phyloP scores from a whole-genome alignment of 2,113 vertebrate genomes.

The Salvator merianae region DNA sequence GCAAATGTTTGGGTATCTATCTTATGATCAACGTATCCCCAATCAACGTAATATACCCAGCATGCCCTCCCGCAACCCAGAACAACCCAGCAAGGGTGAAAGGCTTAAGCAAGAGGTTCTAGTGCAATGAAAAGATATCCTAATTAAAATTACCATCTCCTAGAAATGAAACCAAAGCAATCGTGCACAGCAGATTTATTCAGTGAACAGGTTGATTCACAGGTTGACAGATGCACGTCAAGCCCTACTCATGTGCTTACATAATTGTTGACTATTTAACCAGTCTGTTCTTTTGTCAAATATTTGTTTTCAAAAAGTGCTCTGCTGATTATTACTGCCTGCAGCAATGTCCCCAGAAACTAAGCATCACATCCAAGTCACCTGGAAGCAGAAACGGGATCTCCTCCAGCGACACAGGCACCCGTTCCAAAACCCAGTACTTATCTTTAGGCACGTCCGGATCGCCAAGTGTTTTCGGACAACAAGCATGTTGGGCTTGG shows the following conservation, averaged over 20 bases:
- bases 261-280: constrained; percentile 74
- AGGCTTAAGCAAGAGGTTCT: constrained; percentile 30
- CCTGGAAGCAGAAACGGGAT: constrained; percentile 52
- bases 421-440: not conserved
- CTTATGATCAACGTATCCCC: constrained; percentile 18
- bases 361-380: constrained; percentile 42
- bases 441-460: not conserved
- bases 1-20: constrained; percentile 56
- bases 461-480: no score
- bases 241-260: constrained; percentile 70
- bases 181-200: constrained; percentile 73
- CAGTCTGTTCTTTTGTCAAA: constrained; percentile 74
- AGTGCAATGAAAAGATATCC: constrained; percentile 12
- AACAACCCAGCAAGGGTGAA: not conserved
- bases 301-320: constrained; percentile 73
- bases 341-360: constrained; percentile 48
- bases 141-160: constrained; percentile 19
- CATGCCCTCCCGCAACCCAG: constrained; percentile 17
- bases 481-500: no score
- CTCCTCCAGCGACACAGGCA: constrained; percentile 11
- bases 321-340: constrained; percentile 55
- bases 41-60: constrained; percentile 19
- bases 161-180: constrained; percentile 42
- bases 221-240: constrained; percentile 68
- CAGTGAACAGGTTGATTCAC: constrained; percentile 75